Base-by-base conservation (phyloP, 2,888 invertebrate genomes). In the Homarus gammarus region DNA sequence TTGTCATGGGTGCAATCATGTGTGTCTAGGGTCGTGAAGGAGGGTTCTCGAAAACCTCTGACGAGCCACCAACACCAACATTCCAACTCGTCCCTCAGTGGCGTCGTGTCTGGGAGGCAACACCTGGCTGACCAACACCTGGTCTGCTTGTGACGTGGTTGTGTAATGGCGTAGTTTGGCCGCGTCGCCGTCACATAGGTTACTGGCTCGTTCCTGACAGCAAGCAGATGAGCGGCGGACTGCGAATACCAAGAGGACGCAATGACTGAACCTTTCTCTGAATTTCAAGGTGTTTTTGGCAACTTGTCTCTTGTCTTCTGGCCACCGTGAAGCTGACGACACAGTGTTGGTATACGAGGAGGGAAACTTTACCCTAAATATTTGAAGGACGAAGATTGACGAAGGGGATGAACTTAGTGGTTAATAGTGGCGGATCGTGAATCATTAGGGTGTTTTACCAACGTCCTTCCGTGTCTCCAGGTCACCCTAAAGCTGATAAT, bases 101-200 rank as follows among this genome's bases (percentile, higher is more conserved):
- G 64, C 27, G 64, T 64, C 64, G 64, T 64, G 64, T 64, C 27
- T n/a, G 64, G 64, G 64, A 27, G 27, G 27, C 27, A 27, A 64
- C 64, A 64, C 64, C 64, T 64, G 64, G 64, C 64, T 27, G 27
- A 6, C 64, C 12, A 64, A 12, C 64, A 64, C 64, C 64, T 64
- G 64, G 64, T 27, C 1, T 64, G 64, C 64, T 64, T 64, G 64
- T 64, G 64, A 64, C 27, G 27, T 27, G 64, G 27, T 64, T 64
- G 27, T 64, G n/a, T n/a, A 64, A 64, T 64, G 1, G 44, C 5
- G 18, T 12, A 56, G n/a, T 3, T 8, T n/a, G 64, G 5, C 27
- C 3, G 27, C 12, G n/a, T 15, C 27, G 8, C 6, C 64, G 64
- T 64, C 64, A n/a, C 64, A 64, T 22, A 12, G 22, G 56, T 12